Evolutionary conservation across 1,140 invertebrate species (phyloP).

Genomic region (Stenopsyche tienmushanensis): DNA sequence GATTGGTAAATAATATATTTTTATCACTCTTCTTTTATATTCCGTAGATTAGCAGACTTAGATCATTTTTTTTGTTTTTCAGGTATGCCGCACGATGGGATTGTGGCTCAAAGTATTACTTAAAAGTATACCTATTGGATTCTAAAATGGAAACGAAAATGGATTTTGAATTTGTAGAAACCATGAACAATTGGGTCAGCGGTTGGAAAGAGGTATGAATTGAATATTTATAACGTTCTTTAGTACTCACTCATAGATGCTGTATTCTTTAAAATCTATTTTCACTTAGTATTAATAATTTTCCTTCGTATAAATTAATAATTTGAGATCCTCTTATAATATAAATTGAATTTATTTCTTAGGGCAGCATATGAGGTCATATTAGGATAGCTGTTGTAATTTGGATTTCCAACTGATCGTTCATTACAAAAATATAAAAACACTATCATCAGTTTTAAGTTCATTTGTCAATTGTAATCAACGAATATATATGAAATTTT

Average conservation of each 20-base stretch:
- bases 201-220: constrained; percentile 38
- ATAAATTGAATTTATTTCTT: not conserved
- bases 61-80: constrained; percentile 12
- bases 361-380: too few relatives aligned
- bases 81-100: constrained; percentile 47
- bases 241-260: too few relatives aligned
- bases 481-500: too few relatives aligned
- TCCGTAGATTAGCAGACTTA: too few relatives aligned
- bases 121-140: constrained; percentile 36
- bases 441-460: too few relatives aligned
- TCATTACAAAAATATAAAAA: too few relatives aligned
- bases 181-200: constrained; percentile 21
- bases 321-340: not conserved
- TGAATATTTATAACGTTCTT: not conserved
- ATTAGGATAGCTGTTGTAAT: too few relatives aligned
- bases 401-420: too few relatives aligned
- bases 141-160: constrained; percentile 17
- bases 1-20: constrained; percentile 44
- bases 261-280: too few relatives aligned
- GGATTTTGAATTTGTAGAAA: constrained; percentile 23
- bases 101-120: constrained; percentile 45
- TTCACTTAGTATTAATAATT: not conserved
- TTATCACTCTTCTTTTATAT: not conserved
- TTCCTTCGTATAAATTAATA: not conserved
- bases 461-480: too few relatives aligned